Evolutionary conservation across 2,797 vertebrate genomes (phyloP).

Genomic region (Pithecia hirsuta): DNA sequence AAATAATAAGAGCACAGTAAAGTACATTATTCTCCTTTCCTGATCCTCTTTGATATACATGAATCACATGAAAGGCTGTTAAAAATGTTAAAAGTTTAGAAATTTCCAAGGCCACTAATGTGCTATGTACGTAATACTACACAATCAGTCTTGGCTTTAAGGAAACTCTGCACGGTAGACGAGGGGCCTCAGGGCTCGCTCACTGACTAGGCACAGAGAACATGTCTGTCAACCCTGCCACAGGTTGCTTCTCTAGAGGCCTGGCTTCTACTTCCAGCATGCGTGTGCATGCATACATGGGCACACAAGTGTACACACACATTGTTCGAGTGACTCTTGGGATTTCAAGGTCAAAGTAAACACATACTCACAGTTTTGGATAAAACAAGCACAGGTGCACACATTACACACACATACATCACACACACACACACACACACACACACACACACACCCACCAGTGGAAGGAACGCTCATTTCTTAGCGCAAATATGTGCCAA

Average conservation of each 20-base stretch:
- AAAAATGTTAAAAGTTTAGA: constrained; percentile 75
- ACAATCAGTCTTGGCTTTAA: constrained; percentile 74
- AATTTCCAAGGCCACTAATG: constrained; percentile 77
- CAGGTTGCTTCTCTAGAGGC: constrained; percentile 69
- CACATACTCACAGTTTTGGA: constrained; percentile 85
- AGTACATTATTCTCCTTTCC: constrained; percentile 82
- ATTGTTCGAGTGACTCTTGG: constrained; percentile 82
- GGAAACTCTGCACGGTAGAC: constrained; percentile 36
- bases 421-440: neutral
- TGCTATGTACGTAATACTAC: constrained; percentile 74
- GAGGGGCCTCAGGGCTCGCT: neutral
- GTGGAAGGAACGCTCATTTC: constrained; percentile 74
- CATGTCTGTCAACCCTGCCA: constrained; percentile 32
- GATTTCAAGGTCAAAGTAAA: constrained; percentile 85
- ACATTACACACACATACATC: constrained; percentile 15
- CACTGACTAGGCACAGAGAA: constrained; percentile 14
- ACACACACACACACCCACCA: constrained; percentile 60
- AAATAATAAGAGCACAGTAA: constrained; percentile 63
- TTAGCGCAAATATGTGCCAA: constrained; percentile 83
- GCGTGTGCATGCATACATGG: neutral
- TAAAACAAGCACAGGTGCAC: constrained; percentile 70
- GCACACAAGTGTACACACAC: neutral
- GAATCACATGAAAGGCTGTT: constrained; percentile 81
- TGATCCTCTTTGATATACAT: constrained; percentile 81
- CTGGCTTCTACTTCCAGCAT: constrained; percentile 73